Base-by-base conservation (phyloP, 1,140 invertebrate genomes). In the Drosophila littoralis region DNA sequence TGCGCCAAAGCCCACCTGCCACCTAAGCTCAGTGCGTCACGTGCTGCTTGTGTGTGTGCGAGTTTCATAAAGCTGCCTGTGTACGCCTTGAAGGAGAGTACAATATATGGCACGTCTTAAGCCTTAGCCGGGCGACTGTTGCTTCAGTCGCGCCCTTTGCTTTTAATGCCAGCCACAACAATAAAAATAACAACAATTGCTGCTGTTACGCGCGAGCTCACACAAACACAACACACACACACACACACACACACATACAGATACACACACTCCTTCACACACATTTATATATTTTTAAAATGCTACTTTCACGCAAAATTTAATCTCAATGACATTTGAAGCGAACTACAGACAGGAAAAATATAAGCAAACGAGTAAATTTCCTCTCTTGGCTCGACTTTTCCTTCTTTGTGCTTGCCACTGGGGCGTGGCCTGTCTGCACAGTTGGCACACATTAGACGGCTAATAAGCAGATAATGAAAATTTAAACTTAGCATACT, bases 221-320 rank as follows among this genome's bases (percentile, higher is more conserved):
- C 80, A 83, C 74, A 64, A 42, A 63, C 52, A 51, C 40, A 12
- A 46, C n/a, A n/a, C n/a, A 15, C 42, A 74, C 79, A 77, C 71
- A 60, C 32, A 67, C 46, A 57, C 43, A 12, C 51, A 33, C 45
- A 40, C 55, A 7, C 48, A n/a, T 46, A 5, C 42, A 33, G 13
- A 7, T 45, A 28, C 50, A 13, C 40, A n/a, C 50, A 28, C 63
- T 45, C 54, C 33, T 33, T 28, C 40, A 1, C 42, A 48, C 57
- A 55, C 58, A 81, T 50, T 69, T 70, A 68, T 74, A 81, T 61
- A 70, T 81, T 82, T 86, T 88, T 88, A 80, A 80, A 88, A 88
- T 77, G 83, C 83, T 88, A 88, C 84, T 88, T 88, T 88, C 79
- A 88, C 83, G 83, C 79, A 81, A 89, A 88, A 88, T 88, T 88